These are phyloP conservation scores for Phalacrocorax brasilianus DNA, from an alignment of 2,113 vertebrate species.

Conservation along the genomic window DNA sequence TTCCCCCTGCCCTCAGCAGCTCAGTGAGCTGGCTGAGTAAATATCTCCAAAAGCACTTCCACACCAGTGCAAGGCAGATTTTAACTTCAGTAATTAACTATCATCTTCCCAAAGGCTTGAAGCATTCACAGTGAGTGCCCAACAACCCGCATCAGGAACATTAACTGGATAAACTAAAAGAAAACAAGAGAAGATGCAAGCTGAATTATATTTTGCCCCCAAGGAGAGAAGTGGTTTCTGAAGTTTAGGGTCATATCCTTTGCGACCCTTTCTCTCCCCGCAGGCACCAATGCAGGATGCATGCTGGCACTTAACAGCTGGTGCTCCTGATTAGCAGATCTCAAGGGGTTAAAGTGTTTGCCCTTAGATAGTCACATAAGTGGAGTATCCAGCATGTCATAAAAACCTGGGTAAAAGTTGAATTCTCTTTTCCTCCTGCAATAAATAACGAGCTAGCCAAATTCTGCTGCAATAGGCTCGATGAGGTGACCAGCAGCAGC, in stretches of 20 bases:
- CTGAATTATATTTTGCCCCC: slow-evolving; percentile 22
- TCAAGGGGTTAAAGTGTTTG: slow-evolving; percentile 59
- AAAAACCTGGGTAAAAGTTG: not conserved
- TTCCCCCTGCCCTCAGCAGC: not conserved
- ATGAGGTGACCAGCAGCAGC: not conserved
- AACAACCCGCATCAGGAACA: not conserved
- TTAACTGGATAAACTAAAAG: slow-evolving; percentile 11
- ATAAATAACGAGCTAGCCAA: not conserved
- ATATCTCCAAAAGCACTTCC: not conserved
- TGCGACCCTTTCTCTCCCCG: not conserved
- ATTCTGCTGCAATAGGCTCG: not conserved
- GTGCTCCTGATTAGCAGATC: slow-evolving; percentile 42
- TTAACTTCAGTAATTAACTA: slow-evolving; percentile 45
- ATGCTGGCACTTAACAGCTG: slow-evolving; percentile 27
- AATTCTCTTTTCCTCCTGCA: not conserved
- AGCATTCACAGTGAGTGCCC: slow-evolving; percentile 10
- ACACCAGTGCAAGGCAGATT: not conserved
- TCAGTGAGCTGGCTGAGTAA: not conserved
- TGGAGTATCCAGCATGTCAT: not conserved
- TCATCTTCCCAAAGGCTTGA: slow-evolving; percentile 20
- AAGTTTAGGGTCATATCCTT: slow-evolving; percentile 40
- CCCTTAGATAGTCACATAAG: not conserved
- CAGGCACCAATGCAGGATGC: not conserved
- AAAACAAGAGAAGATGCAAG: slow-evolving; percentile 25
- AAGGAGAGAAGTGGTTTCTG: slow-evolving; percentile 3